phyloP scores from a whole-genome alignment of 2,113 vertebrate species.

The Gorilla gorilla region DNA sequence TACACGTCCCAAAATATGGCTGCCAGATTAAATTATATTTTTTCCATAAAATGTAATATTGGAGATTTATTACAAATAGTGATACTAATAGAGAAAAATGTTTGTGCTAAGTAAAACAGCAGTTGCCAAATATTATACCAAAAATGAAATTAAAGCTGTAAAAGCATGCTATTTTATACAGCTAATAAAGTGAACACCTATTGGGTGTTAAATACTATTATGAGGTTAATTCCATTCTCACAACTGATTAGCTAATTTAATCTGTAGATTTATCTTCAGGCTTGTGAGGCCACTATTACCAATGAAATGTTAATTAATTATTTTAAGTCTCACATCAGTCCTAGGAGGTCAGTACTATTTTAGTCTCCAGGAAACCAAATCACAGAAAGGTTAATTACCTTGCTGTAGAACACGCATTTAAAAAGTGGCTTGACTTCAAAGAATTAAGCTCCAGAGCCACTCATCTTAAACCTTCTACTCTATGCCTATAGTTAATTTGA shows the following conservation, averaged over 20 bases:
- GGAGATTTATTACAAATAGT: not conserved
- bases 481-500: not conserved
- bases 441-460: not conserved
- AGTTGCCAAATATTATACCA: not conserved
- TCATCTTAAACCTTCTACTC: not conserved
- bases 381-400: not conserved
- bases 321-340: conserved; percentile 27
- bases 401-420: not conserved
- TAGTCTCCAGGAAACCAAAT: not conserved
- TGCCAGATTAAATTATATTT: not conserved
- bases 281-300: conserved; percentile 25
- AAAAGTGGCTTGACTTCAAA: not conserved
- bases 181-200: not conserved
- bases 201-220: not conserved
- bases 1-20: not conserved
- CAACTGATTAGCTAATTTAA: not conserved
- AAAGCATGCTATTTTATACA: not conserved
- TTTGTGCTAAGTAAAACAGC: not conserved
- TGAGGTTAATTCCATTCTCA: conserved; percentile 49
- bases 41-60: not conserved
- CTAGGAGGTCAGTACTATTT: conserved; percentile 19
- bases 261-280: not conserved
- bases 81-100: not conserved
- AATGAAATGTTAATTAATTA: conserved; percentile 48
- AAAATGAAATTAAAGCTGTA: not conserved